Evolutionary conservation across 2,888 invertebrate genomes (phyloP).

Genomic region (Drosophila mimetica): DNA sequence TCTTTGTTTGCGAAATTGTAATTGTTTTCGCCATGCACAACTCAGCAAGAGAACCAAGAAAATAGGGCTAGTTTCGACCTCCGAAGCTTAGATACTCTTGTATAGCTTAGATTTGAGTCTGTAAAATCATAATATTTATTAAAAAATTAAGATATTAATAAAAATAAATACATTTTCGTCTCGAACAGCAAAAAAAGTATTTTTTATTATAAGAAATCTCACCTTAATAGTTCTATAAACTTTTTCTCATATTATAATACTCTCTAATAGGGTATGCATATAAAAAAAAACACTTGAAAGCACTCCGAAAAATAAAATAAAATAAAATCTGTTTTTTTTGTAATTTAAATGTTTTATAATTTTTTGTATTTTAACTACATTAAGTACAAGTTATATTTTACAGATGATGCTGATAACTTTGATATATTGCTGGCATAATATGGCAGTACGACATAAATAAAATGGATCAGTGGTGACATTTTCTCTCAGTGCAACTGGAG

Average conservation of each 20-base stretch:
- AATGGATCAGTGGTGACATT: not conserved
- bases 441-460: too few relatives aligned
- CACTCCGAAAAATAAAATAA: not conserved
- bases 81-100: not conserved
- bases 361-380: too few relatives aligned
- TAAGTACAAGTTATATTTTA: too few relatives aligned
- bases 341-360: not conserved
- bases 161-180: too few relatives aligned
- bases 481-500: constrained; percentile 18
- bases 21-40: constrained; percentile 68
- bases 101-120: too few relatives aligned
- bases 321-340: not conserved
- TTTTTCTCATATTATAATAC: not conserved
- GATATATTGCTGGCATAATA: too few relatives aligned
- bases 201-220: not conserved
- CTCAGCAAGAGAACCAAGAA: constrained; percentile 39
- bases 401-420: not conserved
- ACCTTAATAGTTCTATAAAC: not conserved
- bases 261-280: not conserved
- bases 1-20: constrained; percentile 77
- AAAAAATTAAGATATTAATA: too few relatives aligned
- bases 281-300: not conserved
- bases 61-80: not conserved
- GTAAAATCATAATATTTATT: too few relatives aligned
- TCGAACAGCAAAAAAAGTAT: too few relatives aligned